Conservation (phyloP, 2,797 vertebrate genomes). For the Peromyscus aztecus region DNA sequence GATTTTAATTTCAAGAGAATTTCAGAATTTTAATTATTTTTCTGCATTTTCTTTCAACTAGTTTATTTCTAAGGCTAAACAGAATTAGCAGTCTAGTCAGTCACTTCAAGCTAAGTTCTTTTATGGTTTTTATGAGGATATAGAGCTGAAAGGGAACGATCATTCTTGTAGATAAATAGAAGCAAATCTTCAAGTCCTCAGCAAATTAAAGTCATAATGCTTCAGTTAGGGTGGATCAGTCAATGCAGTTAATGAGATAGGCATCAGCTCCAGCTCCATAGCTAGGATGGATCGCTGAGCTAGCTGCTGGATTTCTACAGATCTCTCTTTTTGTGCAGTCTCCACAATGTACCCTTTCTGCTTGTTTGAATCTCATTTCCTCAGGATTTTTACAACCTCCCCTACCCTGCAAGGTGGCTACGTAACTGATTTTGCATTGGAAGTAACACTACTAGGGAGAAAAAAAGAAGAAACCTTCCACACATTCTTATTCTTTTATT, state of each 20-base stretch:
- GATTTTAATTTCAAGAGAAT: conserved; percentile 11
- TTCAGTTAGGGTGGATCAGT: conserved; percentile 13
- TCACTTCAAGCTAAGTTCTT: background rate
- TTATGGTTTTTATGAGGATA: background rate
- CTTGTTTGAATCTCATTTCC: background rate
- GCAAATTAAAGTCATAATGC: background rate
- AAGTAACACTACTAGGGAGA: background rate
- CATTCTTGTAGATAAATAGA: conserved; percentile 13
- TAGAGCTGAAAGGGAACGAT: conserved; percentile 8
- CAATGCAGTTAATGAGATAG: conserved; percentile 19
- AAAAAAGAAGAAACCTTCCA: background rate
- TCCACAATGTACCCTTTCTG: background rate
- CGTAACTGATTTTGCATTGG: background rate
- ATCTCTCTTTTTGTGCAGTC: background rate
- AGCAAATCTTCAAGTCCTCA: conserved; percentile 19
- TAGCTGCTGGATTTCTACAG: background rate
- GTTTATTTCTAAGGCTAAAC: background rate
- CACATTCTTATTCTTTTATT: background rate
- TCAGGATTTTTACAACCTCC: background rate
- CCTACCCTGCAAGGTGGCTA: background rate
- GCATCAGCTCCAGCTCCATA: background rate
- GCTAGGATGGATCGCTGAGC: background rate
- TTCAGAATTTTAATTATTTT: background rate
- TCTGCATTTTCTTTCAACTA: background rate
- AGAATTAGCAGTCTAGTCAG: background rate